These are phyloP conservation scores for Cistogaster globosa DNA, from an alignment of 2,888 invertebrate species.

Conservation along the genomic window DNA sequence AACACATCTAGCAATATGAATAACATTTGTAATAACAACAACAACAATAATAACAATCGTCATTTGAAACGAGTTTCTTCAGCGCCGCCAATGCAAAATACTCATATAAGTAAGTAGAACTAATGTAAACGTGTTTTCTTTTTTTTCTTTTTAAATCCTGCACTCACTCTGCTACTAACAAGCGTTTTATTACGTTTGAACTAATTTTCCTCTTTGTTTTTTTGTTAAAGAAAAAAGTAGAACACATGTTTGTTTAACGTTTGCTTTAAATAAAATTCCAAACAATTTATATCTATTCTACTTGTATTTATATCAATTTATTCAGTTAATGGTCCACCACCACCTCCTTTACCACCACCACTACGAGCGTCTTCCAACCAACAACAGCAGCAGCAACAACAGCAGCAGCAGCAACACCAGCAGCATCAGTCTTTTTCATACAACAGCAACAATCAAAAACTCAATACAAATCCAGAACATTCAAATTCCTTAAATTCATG, in stretches of 20 bases:
- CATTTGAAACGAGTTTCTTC: slow-evolving; percentile 85
- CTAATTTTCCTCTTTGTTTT: no score
- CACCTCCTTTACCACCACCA: slow-evolving; percentile 88
- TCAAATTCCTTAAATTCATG: slow-evolving; percentile 68
- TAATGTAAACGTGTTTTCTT: slow-evolving; percentile 9
- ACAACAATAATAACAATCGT: slow-evolving; percentile 77
- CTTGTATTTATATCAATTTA: not conserved
- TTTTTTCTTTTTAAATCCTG: not conserved
- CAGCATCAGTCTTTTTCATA: slow-evolving; percentile 33
- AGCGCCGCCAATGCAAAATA: slow-evolving; percentile 84
- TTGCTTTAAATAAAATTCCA: slow-evolving; percentile 33
- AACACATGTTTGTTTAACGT: slow-evolving; percentile 30
- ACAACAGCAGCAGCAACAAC: slow-evolving; percentile 69
- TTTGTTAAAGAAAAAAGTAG: slow-evolving; percentile 29
- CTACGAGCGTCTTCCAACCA: slow-evolving; percentile 82
- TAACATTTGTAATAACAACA: slow-evolving; percentile 68
- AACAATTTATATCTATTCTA: slow-evolving; percentile 11
- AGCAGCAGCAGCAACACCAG: slow-evolving; percentile 41
- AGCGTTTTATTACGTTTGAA: no score
- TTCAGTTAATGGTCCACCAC: slow-evolving; percentile 85
- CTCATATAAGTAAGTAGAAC: slow-evolving; percentile 79
- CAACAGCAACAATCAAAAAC: slow-evolving; percentile 54
- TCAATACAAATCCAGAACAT: slow-evolving; percentile 70
- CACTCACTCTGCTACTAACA: not conserved
- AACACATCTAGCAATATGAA: slow-evolving; percentile 83